Evolutionary conservation across 2,888 invertebrate genomes (phyloP).

Genomic region (Pardosa pseudoannulata): DNA sequence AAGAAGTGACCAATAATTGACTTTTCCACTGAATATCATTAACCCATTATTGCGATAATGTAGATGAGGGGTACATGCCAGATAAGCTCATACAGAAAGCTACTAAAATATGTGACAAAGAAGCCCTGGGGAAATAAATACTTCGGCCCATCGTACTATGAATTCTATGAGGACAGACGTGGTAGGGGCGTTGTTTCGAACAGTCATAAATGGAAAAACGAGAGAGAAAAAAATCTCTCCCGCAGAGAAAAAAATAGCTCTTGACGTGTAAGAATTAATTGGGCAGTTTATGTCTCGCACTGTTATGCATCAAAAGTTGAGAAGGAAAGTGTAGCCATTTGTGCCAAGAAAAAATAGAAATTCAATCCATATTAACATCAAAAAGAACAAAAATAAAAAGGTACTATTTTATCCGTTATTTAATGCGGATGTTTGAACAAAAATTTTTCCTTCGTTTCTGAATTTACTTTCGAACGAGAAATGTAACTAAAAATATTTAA

Average conservation of each 20-base stretch:
- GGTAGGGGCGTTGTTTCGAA: conserved; percentile 50
- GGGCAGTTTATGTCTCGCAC: conserved; percentile 27
- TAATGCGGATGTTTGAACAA: too few relatives aligned
- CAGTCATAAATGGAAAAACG: conserved; percentile 11
- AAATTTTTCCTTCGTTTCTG: too few relatives aligned
- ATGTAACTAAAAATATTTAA: too few relatives aligned
- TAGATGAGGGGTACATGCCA: conserved; percentile 36
- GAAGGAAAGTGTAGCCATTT: neutral
- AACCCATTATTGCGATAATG: conserved; percentile 43
- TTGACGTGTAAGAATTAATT: conserved; percentile 48
- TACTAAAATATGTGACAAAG: conserved; percentile 61
- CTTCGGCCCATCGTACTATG: conserved; percentile 37
- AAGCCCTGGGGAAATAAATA: conserved; percentile 41
- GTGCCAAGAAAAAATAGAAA: neutral
- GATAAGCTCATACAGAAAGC: conserved; percentile 39
- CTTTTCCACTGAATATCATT: conserved; percentile 67
- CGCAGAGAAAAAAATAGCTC: conserved; percentile 4
- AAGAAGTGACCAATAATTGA: conserved; percentile 64
- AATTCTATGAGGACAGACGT: conserved; percentile 11
- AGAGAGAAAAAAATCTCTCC: conserved; percentile 22
- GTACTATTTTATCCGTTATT: neutral
- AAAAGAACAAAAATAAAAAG: neutral
- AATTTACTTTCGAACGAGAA: too few relatives aligned
- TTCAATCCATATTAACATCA: neutral
- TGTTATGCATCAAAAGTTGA: neutral